Conservation (phyloP, 2,888 invertebrate genomes). For the Drosophila picticornis region DNA sequence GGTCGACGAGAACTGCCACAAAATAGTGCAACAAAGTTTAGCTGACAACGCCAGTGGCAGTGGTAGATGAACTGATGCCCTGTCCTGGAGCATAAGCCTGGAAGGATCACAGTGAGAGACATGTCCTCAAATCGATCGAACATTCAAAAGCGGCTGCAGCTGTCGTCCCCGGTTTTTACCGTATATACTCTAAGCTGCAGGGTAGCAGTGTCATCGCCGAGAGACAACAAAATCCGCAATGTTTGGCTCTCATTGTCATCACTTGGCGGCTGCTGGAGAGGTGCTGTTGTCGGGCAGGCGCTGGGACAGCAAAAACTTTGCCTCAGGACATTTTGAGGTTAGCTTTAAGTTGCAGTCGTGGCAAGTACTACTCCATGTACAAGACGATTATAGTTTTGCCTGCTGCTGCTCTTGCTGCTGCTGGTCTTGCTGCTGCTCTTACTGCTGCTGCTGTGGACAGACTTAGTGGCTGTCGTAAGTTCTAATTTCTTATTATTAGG, state of each 20-base stretch:
- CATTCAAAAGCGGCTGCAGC: background rate
- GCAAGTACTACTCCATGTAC: constrained; percentile 42
- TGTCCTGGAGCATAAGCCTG: background rate
- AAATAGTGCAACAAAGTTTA: background rate
- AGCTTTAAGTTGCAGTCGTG: constrained; percentile 59
- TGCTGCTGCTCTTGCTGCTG: constrained; percentile 24
- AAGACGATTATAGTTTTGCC: constrained; percentile 68
- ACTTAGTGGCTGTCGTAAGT: constrained; percentile 79
- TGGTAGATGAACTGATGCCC: background rate
- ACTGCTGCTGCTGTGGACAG: constrained; percentile 65
- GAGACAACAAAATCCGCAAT: constrained; percentile 41
- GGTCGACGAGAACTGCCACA: background rate
- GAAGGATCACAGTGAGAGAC: background rate
- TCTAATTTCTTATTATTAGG: constrained; percentile 81
- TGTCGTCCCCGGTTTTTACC: background rate
- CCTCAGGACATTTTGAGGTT: constrained; percentile 62
- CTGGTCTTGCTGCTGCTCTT: background rate
- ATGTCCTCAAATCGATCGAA: constrained; percentile 2
- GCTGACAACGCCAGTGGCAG: background rate
- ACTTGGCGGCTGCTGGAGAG: constrained; percentile 7
- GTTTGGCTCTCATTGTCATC: constrained; percentile 40
- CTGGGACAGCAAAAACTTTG: constrained; percentile 41
- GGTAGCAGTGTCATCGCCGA: constrained; percentile 20
- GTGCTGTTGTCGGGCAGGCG: constrained; percentile 44
- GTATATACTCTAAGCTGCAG: background rate